These are phyloP conservation scores for Theretra japonica DNA, from an alignment of 2,888 invertebrate species.

Conservation along the genomic window DNA sequence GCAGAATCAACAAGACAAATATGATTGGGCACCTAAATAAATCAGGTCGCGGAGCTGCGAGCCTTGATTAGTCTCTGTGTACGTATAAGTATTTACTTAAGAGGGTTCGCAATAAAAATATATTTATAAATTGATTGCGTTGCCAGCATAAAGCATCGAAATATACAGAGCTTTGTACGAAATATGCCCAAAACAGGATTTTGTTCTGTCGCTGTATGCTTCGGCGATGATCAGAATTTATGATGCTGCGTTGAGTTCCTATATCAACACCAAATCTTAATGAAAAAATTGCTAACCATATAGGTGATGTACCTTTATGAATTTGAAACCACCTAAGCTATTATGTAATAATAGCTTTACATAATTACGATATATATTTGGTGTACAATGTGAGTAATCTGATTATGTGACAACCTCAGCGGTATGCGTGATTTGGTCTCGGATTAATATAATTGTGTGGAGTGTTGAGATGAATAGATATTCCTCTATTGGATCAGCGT, in stretches of 20 bases:
- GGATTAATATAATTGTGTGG: conserved; percentile 1
- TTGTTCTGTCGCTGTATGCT: too few relatives aligned
- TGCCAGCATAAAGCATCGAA: too few relatives aligned
- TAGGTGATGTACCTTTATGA: too few relatives aligned
- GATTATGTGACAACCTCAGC: not conserved
- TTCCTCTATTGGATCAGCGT: conserved; percentile 1
- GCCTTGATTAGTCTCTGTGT: conserved; percentile 1
- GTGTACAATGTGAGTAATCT: not conserved
- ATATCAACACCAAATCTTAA: too few relatives aligned
- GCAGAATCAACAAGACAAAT: conserved; percentile 20
- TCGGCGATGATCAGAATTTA: too few relatives aligned
- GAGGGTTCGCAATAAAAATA: too few relatives aligned
- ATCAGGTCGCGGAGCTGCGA: not conserved
- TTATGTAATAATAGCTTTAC: not conserved
- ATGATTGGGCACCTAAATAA: conserved; percentile 25
- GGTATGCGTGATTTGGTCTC: conserved; percentile 1
- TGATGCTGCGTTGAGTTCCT: too few relatives aligned
- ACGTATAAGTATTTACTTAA: not conserved
- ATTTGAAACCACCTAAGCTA: too few relatives aligned
- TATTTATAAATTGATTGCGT: too few relatives aligned
- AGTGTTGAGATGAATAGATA: conserved; percentile 6
- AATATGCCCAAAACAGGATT: too few relatives aligned
- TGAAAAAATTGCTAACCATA: too few relatives aligned
- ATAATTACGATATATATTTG: not conserved
- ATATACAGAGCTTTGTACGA: too few relatives aligned